Percentiles rank a stretch among this genome's conserved stretches.
Evolutionary conservation across 1,140 invertebrate genomes (phyloP).

Genomic region (Conopomorpha cramerella): DNA sequence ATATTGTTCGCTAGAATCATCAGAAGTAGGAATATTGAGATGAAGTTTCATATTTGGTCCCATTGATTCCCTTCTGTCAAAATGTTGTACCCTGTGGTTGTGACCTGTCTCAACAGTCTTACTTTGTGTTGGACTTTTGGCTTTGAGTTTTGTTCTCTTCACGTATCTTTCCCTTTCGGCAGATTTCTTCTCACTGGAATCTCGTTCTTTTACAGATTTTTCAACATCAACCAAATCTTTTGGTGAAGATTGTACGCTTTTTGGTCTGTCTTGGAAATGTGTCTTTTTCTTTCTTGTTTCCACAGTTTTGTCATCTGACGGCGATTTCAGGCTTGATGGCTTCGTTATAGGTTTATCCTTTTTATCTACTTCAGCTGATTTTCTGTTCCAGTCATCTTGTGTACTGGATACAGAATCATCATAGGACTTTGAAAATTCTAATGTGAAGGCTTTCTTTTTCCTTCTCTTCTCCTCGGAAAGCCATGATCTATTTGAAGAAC

Average conservation of each 20-base stretch:
- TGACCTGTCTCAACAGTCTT: slow-evolving; percentile 35
- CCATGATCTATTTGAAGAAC: slow-evolving; percentile 56
- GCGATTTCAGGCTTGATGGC: slow-evolving; percentile 25
- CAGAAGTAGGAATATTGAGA: slow-evolving; percentile 65
- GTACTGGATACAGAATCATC: slow-evolving; percentile 53
- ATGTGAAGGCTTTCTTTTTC: slow-evolving; percentile 69
- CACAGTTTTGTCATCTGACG: slow-evolving; percentile 29
- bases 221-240: slow-evolving; percentile 33
- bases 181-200: slow-evolving; percentile 45
- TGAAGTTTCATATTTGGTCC: slow-evolving; percentile 53
- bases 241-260: slow-evolving; percentile 56
- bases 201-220: slow-evolving; percentile 55
- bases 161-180: slow-evolving; percentile 52
- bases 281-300: slow-evolving; percentile 49
- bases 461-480: slow-evolving; percentile 68
- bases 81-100: slow-evolving; percentile 24
- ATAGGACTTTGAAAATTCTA: slow-evolving; percentile 66
- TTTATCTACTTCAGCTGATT: too few relatives aligned
- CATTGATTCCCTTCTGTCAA: slow-evolving; percentile 35
- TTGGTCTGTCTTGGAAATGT: slow-evolving; percentile 57
- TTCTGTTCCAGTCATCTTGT: slow-evolving; percentile 50
- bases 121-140: slow-evolving; percentile 62
- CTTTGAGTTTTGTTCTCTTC: slow-evolving; percentile 60
- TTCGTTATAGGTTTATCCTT: too few relatives aligned
- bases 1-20: slow-evolving; percentile 68